Evolutionary conservation across 2,888 invertebrate genomes (phyloP).

Genomic region (Lypha dubia): DNA sequence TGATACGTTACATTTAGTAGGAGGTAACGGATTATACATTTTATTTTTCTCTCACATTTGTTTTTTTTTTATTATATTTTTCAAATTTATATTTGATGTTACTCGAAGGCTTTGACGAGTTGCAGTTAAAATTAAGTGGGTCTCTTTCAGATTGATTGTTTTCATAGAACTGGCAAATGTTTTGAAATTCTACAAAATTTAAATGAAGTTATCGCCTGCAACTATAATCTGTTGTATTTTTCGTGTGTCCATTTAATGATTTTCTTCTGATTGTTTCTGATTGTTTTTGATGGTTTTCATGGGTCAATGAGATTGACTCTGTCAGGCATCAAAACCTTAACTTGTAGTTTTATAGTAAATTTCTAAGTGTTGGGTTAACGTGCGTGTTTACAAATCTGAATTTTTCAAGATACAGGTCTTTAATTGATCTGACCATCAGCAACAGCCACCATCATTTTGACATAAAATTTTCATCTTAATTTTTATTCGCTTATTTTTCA

Average conservation of each 20-base stretch:
- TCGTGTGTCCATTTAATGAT: not conserved
- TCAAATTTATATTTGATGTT: not conserved
- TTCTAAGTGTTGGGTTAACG: slow-evolving; percentile 49
- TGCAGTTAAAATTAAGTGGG: slow-evolving; percentile 31
- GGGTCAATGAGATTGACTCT: slow-evolving; percentile 63
- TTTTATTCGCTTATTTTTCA: slow-evolving; percentile 8
- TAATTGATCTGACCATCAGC: slow-evolving; percentile 61
- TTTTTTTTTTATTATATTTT: slow-evolving; percentile 5
- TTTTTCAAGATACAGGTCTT: slow-evolving; percentile 43
- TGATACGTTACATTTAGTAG: slow-evolving; percentile 56
- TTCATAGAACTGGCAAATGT: slow-evolving; percentile 66
- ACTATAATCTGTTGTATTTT: slow-evolving; percentile 38
- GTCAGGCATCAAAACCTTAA: slow-evolving; percentile 44
- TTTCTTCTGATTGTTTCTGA: too few species aligned
- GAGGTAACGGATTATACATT: slow-evolving; percentile 63
- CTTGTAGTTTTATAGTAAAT: slow-evolving; percentile 15
- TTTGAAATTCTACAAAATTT: slow-evolving; percentile 24
- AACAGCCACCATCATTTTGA: slow-evolving; percentile 45
- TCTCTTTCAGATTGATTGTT: slow-evolving; percentile 35
- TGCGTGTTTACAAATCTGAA: slow-evolving; percentile 1
- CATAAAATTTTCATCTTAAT: slow-evolving; percentile 33
- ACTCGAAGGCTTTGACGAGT: not conserved
- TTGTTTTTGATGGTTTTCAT: too few species aligned
- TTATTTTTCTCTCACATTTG: slow-evolving; percentile 5
- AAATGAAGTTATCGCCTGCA: slow-evolving; percentile 67